Evolutionary conservation across 2,888 invertebrate genomes (phyloP).

Genomic region (Atrina japonica): DNA sequence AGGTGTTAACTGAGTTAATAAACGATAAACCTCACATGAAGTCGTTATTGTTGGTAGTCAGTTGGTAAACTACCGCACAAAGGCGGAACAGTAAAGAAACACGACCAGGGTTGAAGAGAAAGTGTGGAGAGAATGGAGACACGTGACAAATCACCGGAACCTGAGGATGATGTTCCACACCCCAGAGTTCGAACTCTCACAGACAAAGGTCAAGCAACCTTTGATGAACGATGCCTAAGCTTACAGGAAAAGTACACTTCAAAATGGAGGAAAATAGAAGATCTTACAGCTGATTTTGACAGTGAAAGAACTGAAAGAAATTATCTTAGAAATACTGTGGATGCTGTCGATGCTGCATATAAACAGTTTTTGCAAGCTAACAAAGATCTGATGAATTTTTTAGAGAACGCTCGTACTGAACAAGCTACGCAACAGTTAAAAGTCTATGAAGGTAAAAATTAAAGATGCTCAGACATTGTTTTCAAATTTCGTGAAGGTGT

Average conservation of each 20-base stretch:
- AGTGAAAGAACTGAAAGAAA: not conserved
- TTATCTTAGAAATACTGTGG: not conserved
- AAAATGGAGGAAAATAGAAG: slow-evolving; percentile 1
- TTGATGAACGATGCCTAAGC: not conserved
- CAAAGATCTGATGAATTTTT: not conserved
- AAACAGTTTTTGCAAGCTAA: not conserved
- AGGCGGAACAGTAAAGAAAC: slow-evolving; percentile 5
- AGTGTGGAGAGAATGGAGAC: slow-evolving; percentile 1
- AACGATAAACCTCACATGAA: too few species aligned
- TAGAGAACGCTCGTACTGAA: not conserved
- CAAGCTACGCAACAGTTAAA: not conserved
- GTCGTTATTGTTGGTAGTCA: too few species aligned
- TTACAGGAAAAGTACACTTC: not conserved
- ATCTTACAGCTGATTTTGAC: not conserved
- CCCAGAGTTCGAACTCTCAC: not conserved
- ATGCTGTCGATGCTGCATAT: not conserved
- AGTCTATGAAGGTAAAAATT: not conserved
- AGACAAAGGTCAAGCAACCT: not conserved
- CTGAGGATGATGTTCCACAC: too few species aligned
- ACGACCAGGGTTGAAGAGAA: not conserved
- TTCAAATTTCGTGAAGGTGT: not conserved
- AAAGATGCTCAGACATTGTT: not conserved
- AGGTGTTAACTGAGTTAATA: too few species aligned
- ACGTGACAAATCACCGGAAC: not conserved
- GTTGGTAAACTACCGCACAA: too few species aligned